A percentile compares a stretch with the other conserved stretches of the same genome.
Conservation (phyloP, 2,797 vertebrate genomes). For the Botia kubotai region DNA sequence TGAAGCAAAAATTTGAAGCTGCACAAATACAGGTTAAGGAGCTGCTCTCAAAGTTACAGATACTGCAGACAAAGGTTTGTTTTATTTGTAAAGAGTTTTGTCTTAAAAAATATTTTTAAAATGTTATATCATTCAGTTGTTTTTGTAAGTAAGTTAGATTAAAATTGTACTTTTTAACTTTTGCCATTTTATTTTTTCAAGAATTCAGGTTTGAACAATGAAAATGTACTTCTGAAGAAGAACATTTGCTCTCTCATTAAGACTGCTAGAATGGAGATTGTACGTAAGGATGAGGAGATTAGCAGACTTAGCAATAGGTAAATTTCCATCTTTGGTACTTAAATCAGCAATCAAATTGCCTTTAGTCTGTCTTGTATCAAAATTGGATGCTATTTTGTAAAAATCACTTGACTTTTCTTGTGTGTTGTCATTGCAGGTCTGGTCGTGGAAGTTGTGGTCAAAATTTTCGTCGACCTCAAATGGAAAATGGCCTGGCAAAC, state of each 20-base stretch:
- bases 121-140: neutral
- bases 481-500: constrained; percentile 50
- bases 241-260: constrained; percentile 95
- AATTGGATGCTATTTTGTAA: neutral
- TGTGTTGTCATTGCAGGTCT: constrained; percentile 33
- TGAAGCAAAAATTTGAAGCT: constrained; percentile 86
- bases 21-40: constrained; percentile 90
- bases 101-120: too few species aligned
- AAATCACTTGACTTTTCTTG: neutral
- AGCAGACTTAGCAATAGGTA: constrained; percentile 86
- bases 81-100: neutral
- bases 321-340: constrained; percentile 5
- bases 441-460: constrained; percentile 28
- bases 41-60: constrained; percentile 83
- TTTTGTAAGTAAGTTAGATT: neutral
- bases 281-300: constrained; percentile 94
- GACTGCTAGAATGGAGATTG: constrained; percentile 93
- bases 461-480: constrained; percentile 51
- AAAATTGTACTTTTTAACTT: neutral
- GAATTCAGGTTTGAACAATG: constrained; percentile 87
- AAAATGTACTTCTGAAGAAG: constrained; percentile 92
- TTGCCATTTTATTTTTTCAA: constrained; percentile 63
- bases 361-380: neutral
- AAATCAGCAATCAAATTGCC: neutral
- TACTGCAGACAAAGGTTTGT: constrained; percentile 88